phyloP scores from a whole-genome alignment of 2,113 vertebrate genomes.

The Lampris megalopsis region DNA sequence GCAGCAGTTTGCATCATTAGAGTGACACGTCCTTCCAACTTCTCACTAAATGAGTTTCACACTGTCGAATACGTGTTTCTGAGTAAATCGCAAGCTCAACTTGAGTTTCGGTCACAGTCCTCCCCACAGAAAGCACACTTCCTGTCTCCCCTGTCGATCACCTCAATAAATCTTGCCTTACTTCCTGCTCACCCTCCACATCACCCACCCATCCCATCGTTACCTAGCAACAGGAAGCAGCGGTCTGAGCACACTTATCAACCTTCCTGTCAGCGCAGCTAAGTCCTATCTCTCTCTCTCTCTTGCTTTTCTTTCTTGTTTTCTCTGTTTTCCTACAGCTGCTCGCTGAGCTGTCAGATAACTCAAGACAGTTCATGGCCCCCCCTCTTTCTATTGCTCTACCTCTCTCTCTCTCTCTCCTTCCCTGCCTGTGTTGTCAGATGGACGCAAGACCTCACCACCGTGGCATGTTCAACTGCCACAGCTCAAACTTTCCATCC shows the following conservation, averaged over 20 bases:
- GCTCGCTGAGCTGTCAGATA: background rate
- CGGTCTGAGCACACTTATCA: conserved; percentile 18
- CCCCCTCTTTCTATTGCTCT: conserved; percentile 28
- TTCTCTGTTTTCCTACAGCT: too few species aligned
- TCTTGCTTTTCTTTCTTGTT: background rate
- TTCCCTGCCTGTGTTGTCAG: background rate
- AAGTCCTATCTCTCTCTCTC: background rate
- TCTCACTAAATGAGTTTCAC: background rate
- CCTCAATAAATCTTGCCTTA: conserved; percentile 74
- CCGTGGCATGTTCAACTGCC: conserved; percentile 19
- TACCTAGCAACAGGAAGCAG: conserved; percentile 79
- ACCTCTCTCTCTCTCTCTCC: conserved; percentile 13
- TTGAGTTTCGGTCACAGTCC: conserved; percentile 68
- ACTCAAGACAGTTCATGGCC: background rate
- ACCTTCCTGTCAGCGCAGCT: background rate
- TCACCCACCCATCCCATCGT: conserved; percentile 47
- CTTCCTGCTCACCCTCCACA: conserved; percentile 75
- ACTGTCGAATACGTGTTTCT: background rate
- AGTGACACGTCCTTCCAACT: conserved; percentile 6
- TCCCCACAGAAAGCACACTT: conserved; percentile 76
- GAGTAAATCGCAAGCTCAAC: conserved; percentile 19
- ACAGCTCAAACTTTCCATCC: conserved; percentile 69
- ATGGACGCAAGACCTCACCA: conserved; percentile 36
- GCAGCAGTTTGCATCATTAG: conserved; percentile 1
- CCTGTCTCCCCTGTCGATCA: conserved; percentile 83